A percentile compares a stretch with the other conserved stretches of the same genome.
Conservation (phyloP, 2,797 vertebrate species). For the Lagocephalus sceleratus region DNA sequence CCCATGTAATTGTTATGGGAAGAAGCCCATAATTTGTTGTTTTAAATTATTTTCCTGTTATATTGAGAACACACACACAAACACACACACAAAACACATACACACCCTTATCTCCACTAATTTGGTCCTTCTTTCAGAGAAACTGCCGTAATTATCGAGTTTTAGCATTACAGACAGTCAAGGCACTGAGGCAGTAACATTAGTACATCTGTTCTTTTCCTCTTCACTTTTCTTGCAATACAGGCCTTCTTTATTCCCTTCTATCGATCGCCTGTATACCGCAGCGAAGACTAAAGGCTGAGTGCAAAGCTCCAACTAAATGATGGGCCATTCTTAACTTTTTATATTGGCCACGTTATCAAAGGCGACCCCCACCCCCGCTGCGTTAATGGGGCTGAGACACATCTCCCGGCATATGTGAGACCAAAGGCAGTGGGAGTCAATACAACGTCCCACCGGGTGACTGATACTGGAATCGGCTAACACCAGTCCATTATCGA, state of each 20-base stretch:
- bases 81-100: slow-evolving; percentile 4
- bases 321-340: slow-evolving; percentile 49
- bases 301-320: slow-evolving; percentile 56
- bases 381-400: slow-evolving; percentile 36
- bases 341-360: slow-evolving; percentile 43
- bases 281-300: slow-evolving; percentile 27
- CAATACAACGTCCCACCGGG: slow-evolving; percentile 34
- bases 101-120: slow-evolving; percentile 4
- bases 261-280: slow-evolving; percentile 52
- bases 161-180: slow-evolving; percentile 50
- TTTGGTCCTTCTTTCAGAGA: slow-evolving; percentile 48
- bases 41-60: slow-evolving; percentile 25
- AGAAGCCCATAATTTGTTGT: slow-evolving; percentile 39
- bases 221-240: slow-evolving; percentile 29
- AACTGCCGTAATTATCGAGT: slow-evolving; percentile 53
- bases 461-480: slow-evolving; percentile 27
- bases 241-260: slow-evolving; percentile 34
- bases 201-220: slow-evolving; percentile 45
- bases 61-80: slow-evolving; percentile 4
- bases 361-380: slow-evolving; percentile 11
- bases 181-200: slow-evolving; percentile 41
- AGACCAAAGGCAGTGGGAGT: slow-evolving; percentile 16
- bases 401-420: slow-evolving; percentile 6
- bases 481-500: slow-evolving; percentile 28
- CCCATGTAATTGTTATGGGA: slow-evolving; percentile 22